These are phyloP conservation scores for Apotomis betuletana DNA, from an alignment of 2,888 invertebrate genomes.

Conservation along the genomic window DNA sequence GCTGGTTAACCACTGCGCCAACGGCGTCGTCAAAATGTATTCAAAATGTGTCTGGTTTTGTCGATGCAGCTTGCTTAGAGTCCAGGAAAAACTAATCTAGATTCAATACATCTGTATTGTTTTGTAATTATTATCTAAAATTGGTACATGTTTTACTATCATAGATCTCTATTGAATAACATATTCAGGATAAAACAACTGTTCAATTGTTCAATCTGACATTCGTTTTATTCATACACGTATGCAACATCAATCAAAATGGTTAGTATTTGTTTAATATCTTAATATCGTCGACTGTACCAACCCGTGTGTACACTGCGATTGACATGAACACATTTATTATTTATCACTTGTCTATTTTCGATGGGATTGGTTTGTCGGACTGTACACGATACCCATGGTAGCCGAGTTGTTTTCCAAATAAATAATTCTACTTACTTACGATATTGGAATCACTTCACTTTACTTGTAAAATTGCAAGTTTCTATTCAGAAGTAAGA, in stretches of 20 bases:
- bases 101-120: too few species aligned
- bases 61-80: too few species aligned
- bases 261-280: neutral
- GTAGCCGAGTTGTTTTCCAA: neutral
- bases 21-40: too few species aligned
- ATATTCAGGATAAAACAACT: neutral
- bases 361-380: slow-evolving; percentile 27
- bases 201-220: neutral
- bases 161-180: too few species aligned
- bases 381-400: neutral
- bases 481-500: neutral
- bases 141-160: too few species aligned
- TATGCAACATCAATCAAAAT: neutral
- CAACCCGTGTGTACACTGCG: slow-evolving; percentile 28
- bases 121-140: too few species aligned
- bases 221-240: neutral
- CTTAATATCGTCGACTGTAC: slow-evolving; percentile 27
- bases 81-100: too few species aligned
- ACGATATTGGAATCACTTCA: too few species aligned
- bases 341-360: slow-evolving; percentile 32
- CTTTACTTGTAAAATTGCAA: too few species aligned
- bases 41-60: too few species aligned
- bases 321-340: slow-evolving; percentile 36
- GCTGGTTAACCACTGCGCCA: too few species aligned
- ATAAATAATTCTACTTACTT: neutral